Conservation (phyloP, 2,797 vertebrate species). For the Clamator glandarius region DNA sequence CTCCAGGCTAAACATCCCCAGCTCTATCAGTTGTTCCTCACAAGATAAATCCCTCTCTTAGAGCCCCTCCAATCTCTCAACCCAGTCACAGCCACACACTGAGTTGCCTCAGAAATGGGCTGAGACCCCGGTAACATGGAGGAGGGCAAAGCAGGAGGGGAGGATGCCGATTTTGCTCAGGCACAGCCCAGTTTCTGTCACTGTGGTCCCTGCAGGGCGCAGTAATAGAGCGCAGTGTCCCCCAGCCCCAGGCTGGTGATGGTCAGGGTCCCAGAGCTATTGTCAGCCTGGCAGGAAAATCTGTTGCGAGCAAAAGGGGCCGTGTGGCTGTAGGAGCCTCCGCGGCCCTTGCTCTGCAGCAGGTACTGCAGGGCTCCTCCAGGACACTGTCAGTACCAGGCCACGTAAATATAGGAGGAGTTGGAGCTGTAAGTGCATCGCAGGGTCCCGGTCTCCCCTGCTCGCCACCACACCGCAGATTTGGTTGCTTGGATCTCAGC, state of each 20-base stretch:
- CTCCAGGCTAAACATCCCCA: too few species aligned
- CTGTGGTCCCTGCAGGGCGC: too few species aligned
- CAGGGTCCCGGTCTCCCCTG: background rate
- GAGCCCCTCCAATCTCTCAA: too few species aligned
- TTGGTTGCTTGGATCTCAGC: background rate
- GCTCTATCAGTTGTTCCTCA: too few species aligned
- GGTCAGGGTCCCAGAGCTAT: background rate
- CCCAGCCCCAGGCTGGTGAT: background rate
- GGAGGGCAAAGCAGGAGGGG: too few species aligned
- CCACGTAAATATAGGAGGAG: background rate
- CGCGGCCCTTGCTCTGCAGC: background rate
- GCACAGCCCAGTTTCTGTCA: too few species aligned
- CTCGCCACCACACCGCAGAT: background rate
- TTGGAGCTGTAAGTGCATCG: background rate
- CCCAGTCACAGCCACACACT: too few species aligned
- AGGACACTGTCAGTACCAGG: background rate
- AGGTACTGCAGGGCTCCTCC: background rate
- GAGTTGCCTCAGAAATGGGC: too few species aligned
- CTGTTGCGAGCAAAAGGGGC: background rate
- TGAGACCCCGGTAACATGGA: too few species aligned
- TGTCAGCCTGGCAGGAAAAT: background rate
- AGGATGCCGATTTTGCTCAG: too few species aligned
- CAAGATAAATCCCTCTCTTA: too few species aligned
- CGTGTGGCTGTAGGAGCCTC: background rate
- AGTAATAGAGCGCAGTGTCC: background rate